Base-by-base conservation (phyloP, 2,113 vertebrate species). In the Phycodurus eques region DNA sequence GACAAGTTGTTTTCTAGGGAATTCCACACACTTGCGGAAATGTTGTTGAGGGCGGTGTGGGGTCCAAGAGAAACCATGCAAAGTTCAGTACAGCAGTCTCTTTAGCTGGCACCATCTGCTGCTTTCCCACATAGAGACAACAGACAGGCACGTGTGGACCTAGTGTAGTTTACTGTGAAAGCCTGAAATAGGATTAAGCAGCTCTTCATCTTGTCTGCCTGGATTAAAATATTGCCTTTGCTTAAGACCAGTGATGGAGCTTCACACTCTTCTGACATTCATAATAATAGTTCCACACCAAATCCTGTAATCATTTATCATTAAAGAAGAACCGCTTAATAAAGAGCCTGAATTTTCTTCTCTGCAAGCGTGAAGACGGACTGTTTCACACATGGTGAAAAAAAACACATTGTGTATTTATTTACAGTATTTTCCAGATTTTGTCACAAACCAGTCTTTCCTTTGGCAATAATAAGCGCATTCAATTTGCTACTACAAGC, bases 161-260 rank as follows among this genome's bases (percentile, higher is more conserved):
- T 83, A 83, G 88, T 87, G 87, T 89, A 90, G 88, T 91, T 88
- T 90, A 90, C 88, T 85, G 85, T 81, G 79, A 76, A 74, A 80
- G 79, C 88, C 71, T 81, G 76, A 92, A 92, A 93, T 89, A 83
- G 90, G 93, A 93, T 93, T 93, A 92, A 80, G 81, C 75, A 85
- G 88, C 88, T 90, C 87, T 87, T 84, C 75, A 69, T 84, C 82
- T 87, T 90, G 90, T 92, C 88, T 89, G 88, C 69, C 62, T 75
- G 86, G 89, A 91, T 92, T 92, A 88, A 90, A 90, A 90, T 88
- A 89, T 88, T 83, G 79, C 78, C 80, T 76, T 49, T 46, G 70
- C 85, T 85, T 84, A 91, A 91, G 80, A 88, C 83, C 83, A 79
- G 78, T 42, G 66, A 82, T 68, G 35, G 64, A 74, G 67, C 75